These are phyloP conservation scores for Neomonachus schauinslandi DNA, from an alignment of 2,113 vertebrate genomes.

Conservation along the genomic window DNA sequence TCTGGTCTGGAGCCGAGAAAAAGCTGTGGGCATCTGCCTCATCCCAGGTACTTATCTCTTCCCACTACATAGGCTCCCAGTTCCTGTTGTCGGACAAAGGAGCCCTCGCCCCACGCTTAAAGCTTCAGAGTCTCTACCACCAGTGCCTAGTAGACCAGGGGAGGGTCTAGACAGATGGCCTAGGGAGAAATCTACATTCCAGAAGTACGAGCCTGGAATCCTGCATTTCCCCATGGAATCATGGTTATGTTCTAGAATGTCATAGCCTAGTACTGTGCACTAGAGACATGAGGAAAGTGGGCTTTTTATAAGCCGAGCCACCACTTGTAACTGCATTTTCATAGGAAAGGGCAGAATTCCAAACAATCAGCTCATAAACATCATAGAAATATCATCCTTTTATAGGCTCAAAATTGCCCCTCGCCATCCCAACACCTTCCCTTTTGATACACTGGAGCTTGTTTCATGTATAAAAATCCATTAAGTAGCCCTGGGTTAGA, in stretches of 20 bases:
- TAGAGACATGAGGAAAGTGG: not conserved
- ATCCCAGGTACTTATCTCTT: not conserved
- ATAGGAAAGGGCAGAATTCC: not conserved
- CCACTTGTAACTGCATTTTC: not conserved
- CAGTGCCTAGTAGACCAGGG: not conserved
- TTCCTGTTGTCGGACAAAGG: not conserved
- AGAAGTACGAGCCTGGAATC: not conserved
- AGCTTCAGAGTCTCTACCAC: not conserved
- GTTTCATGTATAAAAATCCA: not conserved
- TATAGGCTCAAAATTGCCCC: not conserved
- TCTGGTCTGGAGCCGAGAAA: not conserved
- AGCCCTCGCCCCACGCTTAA: not conserved
- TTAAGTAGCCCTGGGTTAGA: not conserved
- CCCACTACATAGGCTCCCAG: not conserved
- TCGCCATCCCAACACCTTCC: not conserved
- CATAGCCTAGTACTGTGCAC: not conserved
- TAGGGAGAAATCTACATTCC: not conserved
- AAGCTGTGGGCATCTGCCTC: not conserved
- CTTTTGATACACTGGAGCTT: not conserved
- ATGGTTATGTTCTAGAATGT: not conserved
- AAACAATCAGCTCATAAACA: not conserved
- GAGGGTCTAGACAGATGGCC: not conserved
- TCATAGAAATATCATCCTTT: not conserved
- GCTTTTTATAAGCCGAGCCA: not conserved
- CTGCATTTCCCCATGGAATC: not conserved